Percentiles rank a stretch among this genome's conserved stretches.
Conservation (phyloP, 2,113 vertebrate genomes). For the Amblyopsis rosae region DNA sequence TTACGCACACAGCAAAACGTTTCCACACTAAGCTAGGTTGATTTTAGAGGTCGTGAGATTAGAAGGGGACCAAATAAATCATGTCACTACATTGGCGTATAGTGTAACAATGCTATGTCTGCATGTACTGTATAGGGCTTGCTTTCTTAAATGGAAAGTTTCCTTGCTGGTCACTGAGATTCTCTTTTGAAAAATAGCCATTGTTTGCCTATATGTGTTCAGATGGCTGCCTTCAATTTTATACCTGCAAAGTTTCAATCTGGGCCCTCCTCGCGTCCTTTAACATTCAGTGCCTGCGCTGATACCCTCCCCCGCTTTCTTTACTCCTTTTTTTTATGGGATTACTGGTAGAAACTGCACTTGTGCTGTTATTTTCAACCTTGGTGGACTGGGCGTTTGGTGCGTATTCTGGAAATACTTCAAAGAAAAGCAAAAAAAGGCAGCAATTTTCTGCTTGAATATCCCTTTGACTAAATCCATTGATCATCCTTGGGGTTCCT, state of each 20-base stretch:
- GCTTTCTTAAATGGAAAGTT: conserved; percentile 31
- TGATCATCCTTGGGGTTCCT: conserved; percentile 97
- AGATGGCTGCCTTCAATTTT: conserved; percentile 83
- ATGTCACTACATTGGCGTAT: conserved; percentile 7
- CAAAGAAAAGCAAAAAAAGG: conserved; percentile 89
- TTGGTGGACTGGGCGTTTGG: conserved; percentile 68
- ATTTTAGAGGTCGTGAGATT: conserved; percentile 41
- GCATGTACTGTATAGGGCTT: conserved; percentile 19
- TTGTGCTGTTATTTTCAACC: conserved; percentile 77
- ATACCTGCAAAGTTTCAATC: conserved; percentile 82
- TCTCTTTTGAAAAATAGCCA: conserved; percentile 70
- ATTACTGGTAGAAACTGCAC: conserved; percentile 73
- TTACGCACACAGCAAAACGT: conserved; percentile 14
- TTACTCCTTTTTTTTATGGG: conserved; percentile 50
- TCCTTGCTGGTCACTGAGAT: conserved; percentile 54
- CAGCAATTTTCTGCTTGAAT: conserved; percentile 99
- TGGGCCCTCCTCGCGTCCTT: conserved; percentile 70
- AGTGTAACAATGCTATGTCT: conserved; percentile 21
- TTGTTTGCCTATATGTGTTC: conserved; percentile 69
- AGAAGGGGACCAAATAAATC: conserved; percentile 54
- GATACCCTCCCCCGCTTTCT: conserved; percentile 52
- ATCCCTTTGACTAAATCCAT: conserved; percentile 99
- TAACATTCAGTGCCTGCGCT: conserved; percentile 67
- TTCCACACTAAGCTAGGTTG: conserved; percentile 31
- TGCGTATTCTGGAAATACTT: conserved; percentile 86